Percentiles rank a stretch among this genome's conserved stretches.
phyloP scores from a whole-genome alignment of 2,888 invertebrate species.

The Coremacera marginata region DNA sequence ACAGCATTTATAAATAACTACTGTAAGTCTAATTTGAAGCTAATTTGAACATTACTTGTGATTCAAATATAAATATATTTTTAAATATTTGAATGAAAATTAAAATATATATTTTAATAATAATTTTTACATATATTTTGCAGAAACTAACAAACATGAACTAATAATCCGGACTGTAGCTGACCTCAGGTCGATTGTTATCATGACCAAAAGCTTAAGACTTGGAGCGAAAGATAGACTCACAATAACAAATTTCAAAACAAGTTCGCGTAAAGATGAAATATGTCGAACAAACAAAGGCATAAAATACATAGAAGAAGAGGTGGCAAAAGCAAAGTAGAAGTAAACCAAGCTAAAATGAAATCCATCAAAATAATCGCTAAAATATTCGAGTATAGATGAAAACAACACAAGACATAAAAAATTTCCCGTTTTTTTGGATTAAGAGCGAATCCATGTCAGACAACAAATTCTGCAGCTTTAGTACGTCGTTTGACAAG shows the following conservation, averaged over 20 bases:
- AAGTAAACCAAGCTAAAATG: neutral
- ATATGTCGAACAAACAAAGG: neutral
- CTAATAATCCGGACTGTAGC: neutral
- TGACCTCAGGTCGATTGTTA: neutral
- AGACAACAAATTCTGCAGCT: neutral
- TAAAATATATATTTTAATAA: too few relatives aligned
- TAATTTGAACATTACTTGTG: too few relatives aligned
- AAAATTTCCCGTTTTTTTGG: neutral
- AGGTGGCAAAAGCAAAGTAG: neutral
- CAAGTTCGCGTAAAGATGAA: neutral
- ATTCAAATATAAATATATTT: too few relatives aligned
- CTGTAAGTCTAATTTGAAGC: too few relatives aligned
- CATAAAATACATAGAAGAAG: neutral
- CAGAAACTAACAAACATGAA: neutral
- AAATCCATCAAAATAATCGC: neutral
- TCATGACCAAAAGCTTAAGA: neutral
- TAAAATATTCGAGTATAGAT: neutral
- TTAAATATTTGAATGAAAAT: too few relatives aligned
- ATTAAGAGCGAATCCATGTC: neutral
- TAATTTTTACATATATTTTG: neutral
- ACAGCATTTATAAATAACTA: too few relatives aligned
- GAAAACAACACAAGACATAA: neutral
- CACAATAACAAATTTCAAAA: neutral
- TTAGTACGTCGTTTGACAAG: constrained; percentile 8
- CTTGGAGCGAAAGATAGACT: neutral